Conservation (phyloP, 2,797 vertebrate species). For the Neostethus bicornis region DNA sequence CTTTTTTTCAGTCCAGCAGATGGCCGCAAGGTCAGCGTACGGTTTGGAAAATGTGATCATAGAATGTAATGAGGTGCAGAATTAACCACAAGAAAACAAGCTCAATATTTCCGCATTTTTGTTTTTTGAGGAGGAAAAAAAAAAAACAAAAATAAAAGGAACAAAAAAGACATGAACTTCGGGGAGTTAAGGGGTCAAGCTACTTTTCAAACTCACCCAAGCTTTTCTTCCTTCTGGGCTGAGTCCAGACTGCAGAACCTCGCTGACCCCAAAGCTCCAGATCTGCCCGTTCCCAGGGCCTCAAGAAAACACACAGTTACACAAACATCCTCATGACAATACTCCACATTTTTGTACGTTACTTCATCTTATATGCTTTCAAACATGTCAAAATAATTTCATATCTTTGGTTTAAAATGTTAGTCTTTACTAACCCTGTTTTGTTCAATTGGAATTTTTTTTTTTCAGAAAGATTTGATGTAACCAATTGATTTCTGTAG, state of each 20-base stretch:
- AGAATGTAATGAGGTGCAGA: background rate
- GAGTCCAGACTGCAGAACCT: constrained; percentile 2
- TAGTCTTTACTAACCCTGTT: too few relatives aligned
- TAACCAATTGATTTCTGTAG: too few relatives aligned
- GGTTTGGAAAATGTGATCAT: background rate
- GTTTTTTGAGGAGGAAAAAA: constrained; percentile 6
- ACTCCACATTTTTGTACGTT: background rate
- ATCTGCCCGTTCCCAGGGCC: constrained; percentile 42
- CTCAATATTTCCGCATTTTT: background rate
- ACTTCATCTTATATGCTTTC: background rate
- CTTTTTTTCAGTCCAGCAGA: background rate
- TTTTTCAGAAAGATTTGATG: too few relatives aligned
- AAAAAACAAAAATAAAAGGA: constrained; percentile 4
- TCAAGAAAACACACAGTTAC: constrained; percentile 3
- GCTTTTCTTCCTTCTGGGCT: constrained; percentile 14
- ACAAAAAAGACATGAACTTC: constrained; percentile 6
- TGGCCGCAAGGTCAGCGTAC: constrained; percentile 11
- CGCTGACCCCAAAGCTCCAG: constrained; percentile 27
- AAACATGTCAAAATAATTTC: too few relatives aligned
- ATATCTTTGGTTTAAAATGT: too few relatives aligned
- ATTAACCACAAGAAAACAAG: background rate
- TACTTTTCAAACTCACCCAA: constrained; percentile 13
- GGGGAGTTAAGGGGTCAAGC: background rate
- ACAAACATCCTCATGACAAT: background rate
- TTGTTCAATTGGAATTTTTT: too few relatives aligned